Base-by-base conservation (phyloP, 2,888 invertebrate genomes). In the Serripes groenlandicus region DNA sequence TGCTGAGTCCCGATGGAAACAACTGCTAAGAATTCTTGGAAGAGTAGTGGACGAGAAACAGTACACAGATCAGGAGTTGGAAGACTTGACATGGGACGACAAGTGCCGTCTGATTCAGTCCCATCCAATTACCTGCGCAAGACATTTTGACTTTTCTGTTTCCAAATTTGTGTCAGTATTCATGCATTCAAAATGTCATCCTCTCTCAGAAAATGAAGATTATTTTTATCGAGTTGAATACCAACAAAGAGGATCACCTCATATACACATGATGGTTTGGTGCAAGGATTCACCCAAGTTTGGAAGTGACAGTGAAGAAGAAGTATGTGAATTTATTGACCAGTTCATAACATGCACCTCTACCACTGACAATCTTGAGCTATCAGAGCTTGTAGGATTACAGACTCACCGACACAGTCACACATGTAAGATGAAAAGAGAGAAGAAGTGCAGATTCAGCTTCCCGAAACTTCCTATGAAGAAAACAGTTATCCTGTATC, bases 211-310 rank as follows among this genome's bases (percentile, higher is more conserved):
- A 30, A 32, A 85, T 2, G 23, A 30, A 56, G 85, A 85, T 52
- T 87, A 66, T 42, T 85, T 85, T 35, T 87, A 83, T 30, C 81
- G 70, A 72, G 68, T 81, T 15, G 85, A 88, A 73, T 86, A 83
- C 54, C 88, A 88, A 66, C 52, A 68, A 54, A 66, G 85, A 28
- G 85, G 87, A 81, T 82, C 75, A 1, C 82, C 84, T 15, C 85
- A 83, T 56, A 75, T 76, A n/a, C 81, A 86, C 62, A 76, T 76
- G 72, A 4, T 86, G 15, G 32, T 86, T 11, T 86, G 78, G 83
- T 32, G 70, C 7, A 52, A 83, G 68, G 28, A 75, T 81, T 64
- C 83, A 5, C 83, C 78, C 11, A 15, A 15, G 28, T 60, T 28
- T 21, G 52, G 34, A 35, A 30, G 11, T 21, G 23, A 32, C 32